Percentiles rank a stretch among this genome's conserved stretches.
Conservation (phyloP, 92 coral and sea anemone genomes). For the Palythoa heliodiscus region DNA sequence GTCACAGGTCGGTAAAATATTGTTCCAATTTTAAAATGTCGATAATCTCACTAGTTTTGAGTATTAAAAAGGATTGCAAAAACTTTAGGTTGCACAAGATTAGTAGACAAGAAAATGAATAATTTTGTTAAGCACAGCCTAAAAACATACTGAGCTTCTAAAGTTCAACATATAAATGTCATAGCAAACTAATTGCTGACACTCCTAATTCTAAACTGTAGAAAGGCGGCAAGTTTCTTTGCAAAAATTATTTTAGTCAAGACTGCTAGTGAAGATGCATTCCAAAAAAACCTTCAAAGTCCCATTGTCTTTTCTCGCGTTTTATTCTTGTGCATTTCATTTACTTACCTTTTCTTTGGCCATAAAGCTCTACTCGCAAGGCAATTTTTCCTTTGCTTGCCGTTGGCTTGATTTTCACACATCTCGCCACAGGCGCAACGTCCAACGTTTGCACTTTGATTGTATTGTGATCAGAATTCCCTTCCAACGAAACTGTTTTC, state of each 20-base stretch:
- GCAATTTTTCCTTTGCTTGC: not conserved
- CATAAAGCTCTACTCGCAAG: slow-evolving; percentile 10
- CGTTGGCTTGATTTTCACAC: slow-evolving; percentile 21
- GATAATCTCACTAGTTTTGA: too few species aligned
- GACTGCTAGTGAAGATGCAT: not conserved
- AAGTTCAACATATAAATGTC: too few species aligned
- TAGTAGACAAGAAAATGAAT: too few species aligned
- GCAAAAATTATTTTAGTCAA: not conserved
- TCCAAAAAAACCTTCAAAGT: not conserved
- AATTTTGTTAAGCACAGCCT: too few species aligned
- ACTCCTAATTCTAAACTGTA: too few species aligned
- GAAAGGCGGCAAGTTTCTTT: too few species aligned
- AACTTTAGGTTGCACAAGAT: too few species aligned
- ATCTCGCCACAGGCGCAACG: not conserved
- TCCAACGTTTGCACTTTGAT: not conserved
- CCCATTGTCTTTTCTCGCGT: not conserved
- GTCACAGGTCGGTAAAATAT: too few species aligned
- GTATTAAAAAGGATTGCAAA: too few species aligned
- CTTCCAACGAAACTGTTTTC: not conserved
- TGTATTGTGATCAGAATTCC: not conserved
- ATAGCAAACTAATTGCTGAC: too few species aligned
- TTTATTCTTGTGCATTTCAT: not conserved
- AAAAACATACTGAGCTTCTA: too few species aligned
- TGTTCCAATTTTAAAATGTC: too few species aligned
- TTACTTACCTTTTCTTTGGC: slow-evolving; percentile 9